Evolutionary conservation across 1,140 invertebrate species (phyloP).

Genomic region (Sitodiplosis mosellana): DNA sequence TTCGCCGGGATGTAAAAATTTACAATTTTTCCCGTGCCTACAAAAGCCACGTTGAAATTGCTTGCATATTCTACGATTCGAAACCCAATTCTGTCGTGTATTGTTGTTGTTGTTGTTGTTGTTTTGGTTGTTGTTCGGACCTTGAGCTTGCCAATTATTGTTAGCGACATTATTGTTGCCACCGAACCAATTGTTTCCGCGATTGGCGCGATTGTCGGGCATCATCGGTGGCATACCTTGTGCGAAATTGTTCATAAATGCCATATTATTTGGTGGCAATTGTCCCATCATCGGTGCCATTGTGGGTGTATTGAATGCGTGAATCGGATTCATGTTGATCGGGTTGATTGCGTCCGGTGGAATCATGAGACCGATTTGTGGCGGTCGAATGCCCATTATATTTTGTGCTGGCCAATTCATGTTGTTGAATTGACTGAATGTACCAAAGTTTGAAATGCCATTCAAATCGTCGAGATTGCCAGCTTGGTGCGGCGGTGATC

Average conservation of each 20-base stretch:
- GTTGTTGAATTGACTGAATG: constrained; percentile 1
- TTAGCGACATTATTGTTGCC: constrained; percentile 27
- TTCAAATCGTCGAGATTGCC: constrained; percentile 24
- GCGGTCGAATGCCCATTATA: background rate
- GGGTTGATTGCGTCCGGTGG: background rate
- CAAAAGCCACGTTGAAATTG: constrained; percentile 62
- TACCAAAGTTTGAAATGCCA: constrained; percentile 4
- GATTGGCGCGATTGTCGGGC: constrained; percentile 27
- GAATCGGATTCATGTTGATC: constrained; percentile 1
- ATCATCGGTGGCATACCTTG: constrained; percentile 21
- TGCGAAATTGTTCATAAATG: constrained; percentile 12
- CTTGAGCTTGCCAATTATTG: constrained; percentile 23
- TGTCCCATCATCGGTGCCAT: constrained; percentile 7
- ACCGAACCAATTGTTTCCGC: constrained; percentile 28
- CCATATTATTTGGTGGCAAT: constrained; percentile 17
- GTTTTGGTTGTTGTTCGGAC: background rate
- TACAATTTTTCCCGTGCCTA: constrained; percentile 54
- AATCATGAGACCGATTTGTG: background rate
- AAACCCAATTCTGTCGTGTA: constrained; percentile 28
- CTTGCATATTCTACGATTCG: constrained; percentile 36
- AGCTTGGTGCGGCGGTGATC: constrained; percentile 29
- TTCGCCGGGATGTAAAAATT: constrained; percentile 53
- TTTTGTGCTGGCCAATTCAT: background rate
- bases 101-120: constrained; percentile 11
- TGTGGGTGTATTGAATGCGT: constrained; percentile 9